These are phyloP conservation scores for Phrynocephalus versicolor DNA, from an alignment of 2,113 vertebrate genomes.

Conservation along the genomic window DNA sequence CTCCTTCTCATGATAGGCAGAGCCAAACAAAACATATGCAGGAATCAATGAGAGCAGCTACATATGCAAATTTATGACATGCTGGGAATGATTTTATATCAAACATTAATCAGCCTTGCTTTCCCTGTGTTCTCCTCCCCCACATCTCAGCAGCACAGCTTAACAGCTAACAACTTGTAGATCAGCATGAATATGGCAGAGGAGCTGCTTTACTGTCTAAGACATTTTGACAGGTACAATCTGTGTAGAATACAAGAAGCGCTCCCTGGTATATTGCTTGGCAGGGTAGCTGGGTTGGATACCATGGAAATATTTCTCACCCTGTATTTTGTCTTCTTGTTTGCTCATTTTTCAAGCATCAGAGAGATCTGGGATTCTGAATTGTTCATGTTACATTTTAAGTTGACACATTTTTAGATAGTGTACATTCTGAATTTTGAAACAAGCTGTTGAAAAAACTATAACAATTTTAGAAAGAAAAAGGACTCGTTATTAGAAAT, in stretches of 20 bases:
- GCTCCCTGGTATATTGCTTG: not conserved
- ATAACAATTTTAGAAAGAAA: too few species aligned
- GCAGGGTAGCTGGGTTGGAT: not conserved
- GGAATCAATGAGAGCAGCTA: conserved; percentile 15
- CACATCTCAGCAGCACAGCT: not conserved
- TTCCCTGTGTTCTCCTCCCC: not conserved
- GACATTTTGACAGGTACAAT: conserved; percentile 15
- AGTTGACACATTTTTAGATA: not conserved
- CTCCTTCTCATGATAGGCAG: not conserved
- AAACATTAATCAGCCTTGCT: conserved; percentile 29
- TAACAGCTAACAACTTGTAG: conserved; percentile 39
- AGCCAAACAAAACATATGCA: conserved; percentile 21
- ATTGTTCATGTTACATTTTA: not conserved
- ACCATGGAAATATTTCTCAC: not conserved
- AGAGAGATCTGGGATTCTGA: not conserved
- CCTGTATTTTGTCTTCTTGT: not conserved
- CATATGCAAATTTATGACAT: conserved; percentile 37
- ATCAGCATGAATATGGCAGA: conserved; percentile 4
- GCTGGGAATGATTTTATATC: conserved; percentile 45
- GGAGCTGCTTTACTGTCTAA: conserved; percentile 31
- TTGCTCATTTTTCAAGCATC: not conserved
- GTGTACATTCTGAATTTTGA: accelerated
- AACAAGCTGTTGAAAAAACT: not conserved
- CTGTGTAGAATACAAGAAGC: not conserved
- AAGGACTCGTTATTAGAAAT: not conserved